These are phyloP conservation scores for Cecropterus lyciades DNA, from an alignment of 1,140 invertebrate species.

Conservation along the genomic window DNA sequence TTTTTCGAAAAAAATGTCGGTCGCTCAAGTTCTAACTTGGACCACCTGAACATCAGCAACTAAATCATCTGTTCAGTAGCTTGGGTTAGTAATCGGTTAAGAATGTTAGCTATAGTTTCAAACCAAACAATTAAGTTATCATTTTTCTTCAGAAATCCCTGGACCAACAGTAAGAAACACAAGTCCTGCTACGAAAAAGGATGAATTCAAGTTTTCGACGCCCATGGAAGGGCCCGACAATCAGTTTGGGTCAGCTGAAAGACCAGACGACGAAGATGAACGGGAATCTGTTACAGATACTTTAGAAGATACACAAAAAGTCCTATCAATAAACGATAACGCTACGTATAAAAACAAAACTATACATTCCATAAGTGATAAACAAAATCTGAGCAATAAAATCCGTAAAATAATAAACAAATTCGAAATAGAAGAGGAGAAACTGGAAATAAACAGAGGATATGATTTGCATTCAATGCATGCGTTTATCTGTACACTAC, in stretches of 20 bases:
- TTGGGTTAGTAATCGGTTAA: too few species aligned
- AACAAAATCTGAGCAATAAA: conserved; percentile 74
- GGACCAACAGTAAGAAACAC: conserved; percentile 57
- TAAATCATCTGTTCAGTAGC: too few species aligned
- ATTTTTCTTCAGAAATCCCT: conserved; percentile 62
- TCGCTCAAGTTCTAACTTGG: too few species aligned
- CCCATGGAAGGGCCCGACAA: conserved; percentile 73
- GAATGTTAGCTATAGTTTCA: too few species aligned
- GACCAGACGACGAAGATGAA: conserved; percentile 75
- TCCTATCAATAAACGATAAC: conserved; percentile 44
- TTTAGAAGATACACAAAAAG: conserved; percentile 40
- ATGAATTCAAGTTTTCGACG: conserved; percentile 69
- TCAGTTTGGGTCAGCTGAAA: conserved; percentile 74
- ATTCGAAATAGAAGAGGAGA: conserved; percentile 55
- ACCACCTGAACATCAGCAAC: too few species aligned
- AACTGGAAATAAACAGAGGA: conserved; percentile 47
- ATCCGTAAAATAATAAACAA: conserved; percentile 70
- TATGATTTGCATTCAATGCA: conserved; percentile 27
- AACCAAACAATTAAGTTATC: too few species aligned
- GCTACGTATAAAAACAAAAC: conserved; percentile 59
- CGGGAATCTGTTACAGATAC: conserved; percentile 49
- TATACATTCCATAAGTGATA: conserved; percentile 40
- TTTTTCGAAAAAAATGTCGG: too few species aligned
- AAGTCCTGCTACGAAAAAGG: conserved; percentile 55
- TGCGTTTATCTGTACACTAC: conserved; percentile 9